Conservation (phyloP, 2,797 vertebrate genomes). For the Bovichtus diacanthus region DNA sequence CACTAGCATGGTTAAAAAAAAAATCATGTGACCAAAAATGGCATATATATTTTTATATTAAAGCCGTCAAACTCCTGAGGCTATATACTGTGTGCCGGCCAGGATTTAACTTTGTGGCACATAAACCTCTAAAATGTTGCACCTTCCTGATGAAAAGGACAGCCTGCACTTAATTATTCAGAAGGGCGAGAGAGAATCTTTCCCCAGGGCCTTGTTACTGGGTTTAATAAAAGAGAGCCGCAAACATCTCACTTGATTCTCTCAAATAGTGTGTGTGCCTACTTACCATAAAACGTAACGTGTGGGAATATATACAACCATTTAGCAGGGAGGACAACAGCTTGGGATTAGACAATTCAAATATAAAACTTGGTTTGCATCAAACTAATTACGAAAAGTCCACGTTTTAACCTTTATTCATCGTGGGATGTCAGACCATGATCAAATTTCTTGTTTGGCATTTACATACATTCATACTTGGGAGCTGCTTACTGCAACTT, state of each 20-base stretch:
- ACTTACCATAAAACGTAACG: conserved; percentile 10
- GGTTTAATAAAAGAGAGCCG: conserved; percentile 14
- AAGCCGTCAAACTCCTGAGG: not conserved
- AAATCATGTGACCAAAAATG: not conserved
- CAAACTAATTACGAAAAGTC: not conserved
- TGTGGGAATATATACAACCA: not conserved
- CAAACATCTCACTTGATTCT: conserved; percentile 26
- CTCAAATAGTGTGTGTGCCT: conserved; percentile 13
- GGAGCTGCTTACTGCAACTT: not conserved
- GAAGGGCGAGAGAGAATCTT: conserved; percentile 1
- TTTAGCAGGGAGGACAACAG: not conserved
- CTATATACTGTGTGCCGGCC: not conserved
- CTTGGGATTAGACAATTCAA: not conserved
- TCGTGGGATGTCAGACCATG: not conserved
- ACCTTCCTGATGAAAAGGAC: conserved; percentile 32
- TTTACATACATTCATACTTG: not conserved
- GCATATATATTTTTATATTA: not conserved
- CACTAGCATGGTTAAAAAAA: not conserved
- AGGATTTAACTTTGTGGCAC: not conserved
- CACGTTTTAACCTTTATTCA: not conserved
- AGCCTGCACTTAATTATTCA: conserved; percentile 7
- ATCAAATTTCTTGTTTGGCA: not conserved
- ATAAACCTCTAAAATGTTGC: conserved; percentile 22
- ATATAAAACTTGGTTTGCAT: not conserved
- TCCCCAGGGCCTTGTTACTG: conserved; percentile 10